Evolutionary conservation across 1,140 invertebrate species (phyloP).

Genomic region (Hycleus phaleratus): DNA sequence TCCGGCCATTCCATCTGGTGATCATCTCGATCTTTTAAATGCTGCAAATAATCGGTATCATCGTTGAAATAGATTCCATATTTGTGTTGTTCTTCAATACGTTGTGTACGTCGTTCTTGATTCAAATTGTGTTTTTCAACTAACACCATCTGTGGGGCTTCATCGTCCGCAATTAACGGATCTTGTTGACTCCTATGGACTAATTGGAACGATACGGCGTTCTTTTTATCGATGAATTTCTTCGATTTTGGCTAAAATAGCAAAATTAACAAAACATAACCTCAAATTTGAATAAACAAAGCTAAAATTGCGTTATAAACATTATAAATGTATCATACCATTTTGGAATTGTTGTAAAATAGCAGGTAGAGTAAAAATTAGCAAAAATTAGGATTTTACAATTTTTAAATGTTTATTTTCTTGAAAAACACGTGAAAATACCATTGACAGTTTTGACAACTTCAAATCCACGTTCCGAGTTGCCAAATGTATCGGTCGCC

Average conservation of each 20-base stretch:
- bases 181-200: slow-evolving; percentile 89
- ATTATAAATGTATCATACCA: too few species aligned
- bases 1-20: slow-evolving; percentile 40
- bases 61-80: slow-evolving; percentile 93
- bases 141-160: slow-evolving; percentile 66
- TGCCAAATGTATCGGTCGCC: too few species aligned
- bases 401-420: too few species aligned
- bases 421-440: too few species aligned
- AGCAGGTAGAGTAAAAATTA: too few species aligned
- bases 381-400: too few species aligned
- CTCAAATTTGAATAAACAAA: too few species aligned
- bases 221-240: slow-evolving; percentile 89
- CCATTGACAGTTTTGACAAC: too few species aligned
- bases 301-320: too few species aligned
- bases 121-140: too few species aligned
- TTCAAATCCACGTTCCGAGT: too few species aligned
- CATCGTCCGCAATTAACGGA: slow-evolving; percentile 81
- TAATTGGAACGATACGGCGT: slow-evolving; percentile 82
- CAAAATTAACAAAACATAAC: not conserved
- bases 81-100: slow-evolving; percentile 74
- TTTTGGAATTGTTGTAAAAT: too few species aligned
- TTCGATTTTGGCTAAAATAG: slow-evolving; percentile 43
- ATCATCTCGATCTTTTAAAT: slow-evolving; percentile 66
- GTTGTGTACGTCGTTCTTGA: slow-evolving; percentile 9
- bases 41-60: slow-evolving; percentile 92